Evolutionary conservation across 2,888 invertebrate genomes (phyloP), one percentile per base, ranked within the genome.

Genomic region (Melieria crassipennis): DNA sequence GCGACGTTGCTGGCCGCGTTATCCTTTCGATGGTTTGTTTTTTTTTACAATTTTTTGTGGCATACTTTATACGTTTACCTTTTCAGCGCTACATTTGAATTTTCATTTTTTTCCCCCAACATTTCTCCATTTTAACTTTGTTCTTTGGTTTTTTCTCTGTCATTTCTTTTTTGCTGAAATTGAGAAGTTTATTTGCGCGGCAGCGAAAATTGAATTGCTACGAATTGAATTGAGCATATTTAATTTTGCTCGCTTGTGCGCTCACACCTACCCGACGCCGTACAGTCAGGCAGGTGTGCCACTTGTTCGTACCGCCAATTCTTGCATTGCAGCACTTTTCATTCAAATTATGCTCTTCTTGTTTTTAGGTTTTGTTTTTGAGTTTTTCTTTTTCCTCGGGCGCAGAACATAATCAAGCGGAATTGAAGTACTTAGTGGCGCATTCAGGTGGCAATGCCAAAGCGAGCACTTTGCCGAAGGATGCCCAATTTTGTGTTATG

Each of bases 171-270:
- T 10, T 47, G 46, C 16, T 65, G 52, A 65, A 52, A 65, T 65
- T 65, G 65, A 65, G 65, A 65, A 52, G 65, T 65, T 65, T 65
- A 65, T 65, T 65, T 65, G 65, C 47, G 55, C 65, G 42, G 65
- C 65, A 65, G n/a, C 42, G 65, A 65, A 55, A 52, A 50, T 58
- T 58, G 13, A 64, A 64, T 64, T 64, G 50, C 43, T 48, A 7
- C 30, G 64, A 48, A 65, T 65, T 65, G 65, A 65, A 65, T 65
- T 65, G 65, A 52, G 65, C 65, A 65, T 65, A 65, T 65, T 65
- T 65, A 65, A 65, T 65, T 65, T 45, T 52, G 11, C 30, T 7
- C 16, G n/a, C 47, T 5, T 13, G 11, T 7, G 13, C 13, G 13
- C 13, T n/a, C 52, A 52, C 13, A 52, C 52, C 11, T 52, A 52